Evolutionary conservation across 2,888 invertebrate species (phyloP), one percentile per base, ranked within the genome.

Genomic region (Watsonalla cultraria): DNA sequence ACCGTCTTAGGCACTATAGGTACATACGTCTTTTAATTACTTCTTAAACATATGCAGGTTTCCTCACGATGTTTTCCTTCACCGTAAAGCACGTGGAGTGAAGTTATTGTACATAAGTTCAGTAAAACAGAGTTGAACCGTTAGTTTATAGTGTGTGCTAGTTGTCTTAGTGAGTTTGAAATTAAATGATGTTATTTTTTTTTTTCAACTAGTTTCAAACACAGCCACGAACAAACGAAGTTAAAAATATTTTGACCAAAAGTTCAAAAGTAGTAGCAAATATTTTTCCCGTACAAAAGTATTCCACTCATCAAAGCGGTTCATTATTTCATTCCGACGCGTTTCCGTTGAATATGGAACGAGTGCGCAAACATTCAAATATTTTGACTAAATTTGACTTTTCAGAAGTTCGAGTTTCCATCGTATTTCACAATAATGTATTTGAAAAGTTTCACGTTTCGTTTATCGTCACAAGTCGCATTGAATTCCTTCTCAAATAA

Each of bases 381-480:
- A 72, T 76, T 77, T 66, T 66, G 66, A 60, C 66, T 65, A 67
- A 42, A 42, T 11, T 62, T 63, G 61, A 62, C 68, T 64, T 63
- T 52, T 59, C 54, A 58, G n/a, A 61, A 62, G 66, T 74, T 74
- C 69, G 75, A 78, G 69, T 76, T 76, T 64, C 59, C 51, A 54
- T 62, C 66, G 64, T 76, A 74, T 72, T 78, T 78, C 73, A 78
- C 64, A 72, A 72, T 76, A 78, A 78, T 76, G 70, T 78, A 74
- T 78, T 74, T 74, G 70, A 63, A 74, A 77, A 78, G 74, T 78
- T 79, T 68, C 63, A 65, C 62, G 62, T 68, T 73, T 72, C 69
- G 67, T 71, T 75, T 68, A 70, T 62, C 69, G 70, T 74, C 70
- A 70, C 65, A 61, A 55, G 61, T 64, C 52, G 51, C 53, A 64